A percentile compares a stretch with the other conserved stretches of the same genome.
phyloP scores from a whole-genome alignment of 2,888 invertebrate species.

The Polietes domitor region DNA sequence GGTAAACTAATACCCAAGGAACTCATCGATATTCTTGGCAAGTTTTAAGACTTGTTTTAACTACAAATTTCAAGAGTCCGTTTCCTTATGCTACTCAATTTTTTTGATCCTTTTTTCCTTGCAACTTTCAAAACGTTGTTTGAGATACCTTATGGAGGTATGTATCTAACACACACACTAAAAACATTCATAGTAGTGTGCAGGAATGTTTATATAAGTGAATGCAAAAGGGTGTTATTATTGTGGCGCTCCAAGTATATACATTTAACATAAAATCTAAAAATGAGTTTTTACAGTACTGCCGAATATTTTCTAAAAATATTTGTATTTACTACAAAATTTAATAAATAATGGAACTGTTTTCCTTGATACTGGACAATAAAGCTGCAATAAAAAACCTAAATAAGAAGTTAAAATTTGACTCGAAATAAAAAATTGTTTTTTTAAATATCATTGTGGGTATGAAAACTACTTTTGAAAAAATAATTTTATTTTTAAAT shows the following conservation, averaged over 20 bases:
- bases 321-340: too few relatives aligned
- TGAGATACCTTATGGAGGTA: conserved; percentile 13
- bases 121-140: conserved; percentile 20
- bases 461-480: too few relatives aligned
- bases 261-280: too few relatives aligned
- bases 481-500: too few relatives aligned
- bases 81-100: conserved; percentile 14
- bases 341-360: too few relatives aligned
- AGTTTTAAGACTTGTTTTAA: conserved; percentile 57
- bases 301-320: neutral
- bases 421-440: too few relatives aligned
- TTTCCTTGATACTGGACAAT: too few relatives aligned
- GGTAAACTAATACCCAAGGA: conserved; percentile 15
- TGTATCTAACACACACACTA: neutral
- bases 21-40: conserved; percentile 62
- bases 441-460: too few relatives aligned
- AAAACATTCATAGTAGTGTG: neutral
- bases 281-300: too few relatives aligned
- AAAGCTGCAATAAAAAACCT: too few relatives aligned
- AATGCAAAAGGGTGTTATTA: neutral
- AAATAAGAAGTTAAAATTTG: too few relatives aligned
- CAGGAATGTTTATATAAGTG: neutral
- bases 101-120: conserved; percentile 14
- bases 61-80: conserved; percentile 27
- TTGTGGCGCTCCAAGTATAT: too few relatives aligned